A percentile compares a stretch with the other conserved stretches of the same genome.
These are phyloP conservation scores for Chesias legatella DNA, from an alignment of 2,888 invertebrate species.

Conservation along the genomic window DNA sequence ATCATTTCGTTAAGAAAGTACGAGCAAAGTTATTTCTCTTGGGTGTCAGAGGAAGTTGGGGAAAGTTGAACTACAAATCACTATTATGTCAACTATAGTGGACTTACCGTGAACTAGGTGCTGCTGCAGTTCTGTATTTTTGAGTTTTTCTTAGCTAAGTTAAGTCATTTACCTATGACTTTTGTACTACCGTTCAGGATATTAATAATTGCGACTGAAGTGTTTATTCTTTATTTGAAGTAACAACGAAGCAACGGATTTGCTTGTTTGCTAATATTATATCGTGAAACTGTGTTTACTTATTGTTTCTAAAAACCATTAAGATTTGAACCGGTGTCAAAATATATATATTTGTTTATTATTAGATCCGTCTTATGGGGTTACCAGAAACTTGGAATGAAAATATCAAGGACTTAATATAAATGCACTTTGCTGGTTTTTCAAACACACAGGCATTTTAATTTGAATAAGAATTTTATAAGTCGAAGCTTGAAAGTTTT, in stretches of 20 bases:
- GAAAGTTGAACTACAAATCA: slow-evolving; percentile 61
- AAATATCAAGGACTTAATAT: not conserved
- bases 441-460: not conserved
- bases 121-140: slow-evolving; percentile 34
- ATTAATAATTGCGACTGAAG: too few species aligned
- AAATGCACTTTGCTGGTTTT: slow-evolving; percentile 2
- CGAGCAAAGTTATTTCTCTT: slow-evolving; percentile 69
- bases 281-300: too few species aligned
- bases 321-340: too few species aligned
- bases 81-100: slow-evolving; percentile 63
- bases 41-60: slow-evolving; percentile 52
- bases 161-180: too few species aligned
- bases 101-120: slow-evolving; percentile 36
- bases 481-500: slow-evolving; percentile 10
- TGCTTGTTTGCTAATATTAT: too few species aligned
- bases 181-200: too few species aligned
- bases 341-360: too few species aligned
- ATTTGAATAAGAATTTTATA: slow-evolving; percentile 7
- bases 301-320: too few species aligned
- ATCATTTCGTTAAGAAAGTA: slow-evolving; percentile 78
- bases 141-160: slow-evolving; percentile 33
- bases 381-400: too few species aligned
- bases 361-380: too few species aligned
- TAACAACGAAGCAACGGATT: too few species aligned
- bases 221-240: too few species aligned